These are phyloP conservation scores for Cotesia congregata DNA, from an alignment of 2,888 invertebrate genomes.

Conservation along the genomic window DNA sequence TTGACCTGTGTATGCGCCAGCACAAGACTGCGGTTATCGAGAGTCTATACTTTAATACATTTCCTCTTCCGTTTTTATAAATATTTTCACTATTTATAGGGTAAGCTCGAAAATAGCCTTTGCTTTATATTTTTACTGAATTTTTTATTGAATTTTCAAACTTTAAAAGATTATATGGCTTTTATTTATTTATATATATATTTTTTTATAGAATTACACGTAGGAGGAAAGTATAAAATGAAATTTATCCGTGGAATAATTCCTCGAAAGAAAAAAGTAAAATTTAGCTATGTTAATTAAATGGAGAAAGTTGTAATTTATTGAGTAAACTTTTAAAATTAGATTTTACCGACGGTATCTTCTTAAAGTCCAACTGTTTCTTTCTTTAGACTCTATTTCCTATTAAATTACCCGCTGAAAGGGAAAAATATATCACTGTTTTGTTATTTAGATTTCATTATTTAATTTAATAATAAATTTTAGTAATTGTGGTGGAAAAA, in stretches of 20 bases:
- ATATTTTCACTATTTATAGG: conserved; percentile 5
- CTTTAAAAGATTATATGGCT: not conserved
- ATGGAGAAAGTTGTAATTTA: not conserved
- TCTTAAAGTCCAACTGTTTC: not conserved
- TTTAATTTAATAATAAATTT: too few relatives aligned
- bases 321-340: not conserved
- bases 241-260: not conserved
- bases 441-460: not conserved
- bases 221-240: not conserved
- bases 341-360: not conserved
- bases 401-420: not conserved
- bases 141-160: conserved; percentile 2
- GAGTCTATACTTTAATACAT: conserved; percentile 13
- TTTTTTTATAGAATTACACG: not conserved
- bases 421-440: not conserved
- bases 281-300: not conserved
- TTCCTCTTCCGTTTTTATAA: conserved; percentile 13
- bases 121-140: not conserved
- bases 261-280: not conserved
- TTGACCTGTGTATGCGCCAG: conserved; percentile 28
- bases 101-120: not conserved
- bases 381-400: not conserved
- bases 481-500: too few relatives aligned
- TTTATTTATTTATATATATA: not conserved
- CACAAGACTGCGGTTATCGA: conserved; percentile 29